Conservation (phyloP, 2,113 vertebrate genomes). For the Ivindomyrus marchei region DNA sequence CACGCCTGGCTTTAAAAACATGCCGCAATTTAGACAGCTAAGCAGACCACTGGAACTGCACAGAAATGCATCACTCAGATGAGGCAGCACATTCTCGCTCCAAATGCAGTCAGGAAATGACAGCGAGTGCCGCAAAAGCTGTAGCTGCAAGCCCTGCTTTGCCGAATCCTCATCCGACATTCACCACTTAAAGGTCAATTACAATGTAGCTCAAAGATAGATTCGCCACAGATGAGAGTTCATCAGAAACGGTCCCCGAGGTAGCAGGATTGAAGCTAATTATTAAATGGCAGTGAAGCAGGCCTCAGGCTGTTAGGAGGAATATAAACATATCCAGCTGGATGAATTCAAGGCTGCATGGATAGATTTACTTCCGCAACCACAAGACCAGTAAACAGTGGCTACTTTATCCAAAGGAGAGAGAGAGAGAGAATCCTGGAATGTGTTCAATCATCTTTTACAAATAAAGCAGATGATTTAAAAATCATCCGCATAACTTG, state of each 20-base stretch:
- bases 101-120: not conserved
- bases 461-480: not conserved
- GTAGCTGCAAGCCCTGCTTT: not conserved
- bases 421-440: slow-evolving; percentile 21
- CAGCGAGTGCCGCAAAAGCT: not conserved
- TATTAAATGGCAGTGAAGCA: not conserved
- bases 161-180: not conserved
- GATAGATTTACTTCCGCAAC: not conserved
- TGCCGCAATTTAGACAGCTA: not conserved
- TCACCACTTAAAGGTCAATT: not conserved
- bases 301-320: not conserved
- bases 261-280: not conserved
- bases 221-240: not conserved
- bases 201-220: not conserved
- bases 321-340: not conserved
- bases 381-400: slow-evolving; percentile 16
- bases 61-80: not conserved
- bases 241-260: not conserved
- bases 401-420: slow-evolving; percentile 6
- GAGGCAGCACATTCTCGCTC: not conserved
- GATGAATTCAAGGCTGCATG: slow-evolving; percentile 4
- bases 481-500: not conserved
- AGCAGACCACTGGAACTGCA: not conserved
- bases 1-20: not conserved
- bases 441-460: slow-evolving; percentile 19